Conservation (phyloP, 2,797 vertebrate genomes). For the Sciaenops ocellatus region DNA sequence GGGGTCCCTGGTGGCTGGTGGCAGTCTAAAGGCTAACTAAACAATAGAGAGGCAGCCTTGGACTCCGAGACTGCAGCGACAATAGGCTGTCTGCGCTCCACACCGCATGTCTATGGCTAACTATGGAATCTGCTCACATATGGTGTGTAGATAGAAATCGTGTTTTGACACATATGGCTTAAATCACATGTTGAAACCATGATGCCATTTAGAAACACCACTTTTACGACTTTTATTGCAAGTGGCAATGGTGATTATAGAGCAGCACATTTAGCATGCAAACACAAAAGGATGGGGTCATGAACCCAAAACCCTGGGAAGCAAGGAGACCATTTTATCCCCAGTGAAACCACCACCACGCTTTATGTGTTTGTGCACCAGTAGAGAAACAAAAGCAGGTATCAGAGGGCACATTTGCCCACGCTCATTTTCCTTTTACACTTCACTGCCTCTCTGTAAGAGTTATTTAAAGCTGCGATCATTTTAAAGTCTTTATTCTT, state of each 20-base stretch:
- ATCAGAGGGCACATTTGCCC: slow-evolving; percentile 28
- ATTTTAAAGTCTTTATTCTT: slow-evolving; percentile 29
- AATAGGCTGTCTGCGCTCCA: slow-evolving; percentile 41
- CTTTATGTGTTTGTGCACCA: slow-evolving; percentile 36
- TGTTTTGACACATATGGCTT: slow-evolving; percentile 70
- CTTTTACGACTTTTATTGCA: slow-evolving; percentile 60
- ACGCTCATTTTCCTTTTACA: slow-evolving; percentile 34
- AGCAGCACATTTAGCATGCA: slow-evolving; percentile 55
- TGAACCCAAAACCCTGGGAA: slow-evolving; percentile 32
- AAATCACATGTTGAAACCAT: slow-evolving; percentile 59
- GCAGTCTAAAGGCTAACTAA: slow-evolving; percentile 64
- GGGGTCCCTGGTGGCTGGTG: slow-evolving; percentile 56
- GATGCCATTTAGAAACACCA: slow-evolving; percentile 61
- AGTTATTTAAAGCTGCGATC: slow-evolving; percentile 24
- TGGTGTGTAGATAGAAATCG: slow-evolving; percentile 50
- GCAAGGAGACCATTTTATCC: slow-evolving; percentile 17
- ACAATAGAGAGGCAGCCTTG: slow-evolving; percentile 62
- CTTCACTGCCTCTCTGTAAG: slow-evolving; percentile 17
- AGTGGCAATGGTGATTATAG: slow-evolving; percentile 61
- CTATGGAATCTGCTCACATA: slow-evolving; percentile 58
- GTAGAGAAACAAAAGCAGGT: slow-evolving; percentile 29
- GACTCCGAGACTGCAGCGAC: slow-evolving; percentile 39
- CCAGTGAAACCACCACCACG: slow-evolving; percentile 18
- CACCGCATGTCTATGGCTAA: slow-evolving; percentile 36
- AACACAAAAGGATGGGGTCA: slow-evolving; percentile 32